A percentile compares a stretch with the other conserved stretches of the same genome.
These are phyloP conservation scores for Drosophila peninsularis DNA, from an alignment of 2,888 invertebrate genomes.

Conservation along the genomic window DNA sequence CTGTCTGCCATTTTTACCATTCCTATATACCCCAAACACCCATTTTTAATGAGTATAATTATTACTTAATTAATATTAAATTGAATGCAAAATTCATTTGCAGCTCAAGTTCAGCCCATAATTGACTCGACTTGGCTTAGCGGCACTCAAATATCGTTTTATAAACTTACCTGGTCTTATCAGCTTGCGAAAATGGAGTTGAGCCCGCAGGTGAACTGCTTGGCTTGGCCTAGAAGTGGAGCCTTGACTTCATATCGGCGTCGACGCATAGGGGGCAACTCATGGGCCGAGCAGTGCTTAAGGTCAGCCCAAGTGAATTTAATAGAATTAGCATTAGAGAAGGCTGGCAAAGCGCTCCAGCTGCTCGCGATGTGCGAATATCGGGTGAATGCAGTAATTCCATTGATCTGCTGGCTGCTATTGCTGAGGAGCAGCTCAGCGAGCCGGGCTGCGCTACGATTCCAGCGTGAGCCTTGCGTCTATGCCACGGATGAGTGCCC, in stretches of 20 bases:
- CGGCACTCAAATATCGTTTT: no score
- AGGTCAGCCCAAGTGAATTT: slow-evolving; percentile 47
- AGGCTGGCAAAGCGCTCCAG: slow-evolving; percentile 35
- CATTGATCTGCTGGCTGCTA: slow-evolving; percentile 8
- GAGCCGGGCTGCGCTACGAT: slow-evolving; percentile 18
- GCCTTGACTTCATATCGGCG: slow-evolving; percentile 61
- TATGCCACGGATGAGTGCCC: slow-evolving; percentile 85
- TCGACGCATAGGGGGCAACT: slow-evolving; percentile 32
- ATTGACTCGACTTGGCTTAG: background rate
- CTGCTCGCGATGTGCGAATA: slow-evolving; percentile 55
- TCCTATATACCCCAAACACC: background rate
- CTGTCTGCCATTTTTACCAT: background rate
- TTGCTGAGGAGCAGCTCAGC: slow-evolving; percentile 3
- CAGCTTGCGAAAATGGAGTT: slow-evolving; percentile 13
- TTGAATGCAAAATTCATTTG: background rate
- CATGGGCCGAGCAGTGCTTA: slow-evolving; percentile 32
- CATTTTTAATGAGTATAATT: background rate
- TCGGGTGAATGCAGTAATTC: slow-evolving; percentile 2
- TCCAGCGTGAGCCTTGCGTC: slow-evolving; percentile 56
- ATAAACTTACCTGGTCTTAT: slow-evolving; percentile 16
- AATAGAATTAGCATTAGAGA: slow-evolving; percentile 55
- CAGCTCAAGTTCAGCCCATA: background rate
- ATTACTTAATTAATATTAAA: background rate
- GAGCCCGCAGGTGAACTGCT: slow-evolving; percentile 16
- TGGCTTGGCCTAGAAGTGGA: slow-evolving; percentile 45